phyloP scores from a whole-genome alignment of 1,140 invertebrate species.

The Zelostemma sp. region DNA sequence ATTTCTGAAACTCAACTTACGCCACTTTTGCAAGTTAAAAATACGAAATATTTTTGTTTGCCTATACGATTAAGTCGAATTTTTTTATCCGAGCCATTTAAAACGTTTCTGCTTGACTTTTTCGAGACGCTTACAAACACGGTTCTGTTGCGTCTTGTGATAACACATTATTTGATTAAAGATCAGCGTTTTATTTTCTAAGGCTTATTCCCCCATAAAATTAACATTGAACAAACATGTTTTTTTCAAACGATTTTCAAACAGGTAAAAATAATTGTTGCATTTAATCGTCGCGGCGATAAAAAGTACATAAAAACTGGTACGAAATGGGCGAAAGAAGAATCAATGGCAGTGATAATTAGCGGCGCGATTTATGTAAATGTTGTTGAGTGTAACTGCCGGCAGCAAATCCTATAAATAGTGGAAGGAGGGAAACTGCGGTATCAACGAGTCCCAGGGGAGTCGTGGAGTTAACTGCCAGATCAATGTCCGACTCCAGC shows the following conservation, averaged over 20 bases:
- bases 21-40: slow-evolving; percentile 5
- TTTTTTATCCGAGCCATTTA: background rate
- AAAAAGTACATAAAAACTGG: no score
- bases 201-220: slow-evolving; percentile 1
- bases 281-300: no score
- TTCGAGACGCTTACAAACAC: background rate
- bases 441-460: slow-evolving; percentile 65
- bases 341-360: slow-evolving; percentile 3
- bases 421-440: slow-evolving; percentile 41
- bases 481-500: slow-evolving; percentile 61
- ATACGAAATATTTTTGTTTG: slow-evolving; percentile 18
- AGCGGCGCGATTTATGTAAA: slow-evolving; percentile 47
- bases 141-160: background rate
- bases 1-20: slow-evolving; percentile 17
- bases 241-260: background rate
- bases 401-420: slow-evolving; percentile 43
- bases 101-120: background rate
- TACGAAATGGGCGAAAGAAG: slow-evolving; percentile 33
- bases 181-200: background rate
- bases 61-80: slow-evolving; percentile 5
- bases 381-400: slow-evolving; percentile 30
- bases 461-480: slow-evolving; percentile 64
- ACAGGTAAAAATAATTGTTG: slow-evolving; percentile 36
- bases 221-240: background rate
- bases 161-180: slow-evolving; percentile 5